A percentile compares a stretch with the other conserved stretches of the same genome.
These are phyloP conservation scores for Eueremaeus valkanovi DNA, from an alignment of 2,888 invertebrate genomes.

Conservation along the genomic window DNA sequence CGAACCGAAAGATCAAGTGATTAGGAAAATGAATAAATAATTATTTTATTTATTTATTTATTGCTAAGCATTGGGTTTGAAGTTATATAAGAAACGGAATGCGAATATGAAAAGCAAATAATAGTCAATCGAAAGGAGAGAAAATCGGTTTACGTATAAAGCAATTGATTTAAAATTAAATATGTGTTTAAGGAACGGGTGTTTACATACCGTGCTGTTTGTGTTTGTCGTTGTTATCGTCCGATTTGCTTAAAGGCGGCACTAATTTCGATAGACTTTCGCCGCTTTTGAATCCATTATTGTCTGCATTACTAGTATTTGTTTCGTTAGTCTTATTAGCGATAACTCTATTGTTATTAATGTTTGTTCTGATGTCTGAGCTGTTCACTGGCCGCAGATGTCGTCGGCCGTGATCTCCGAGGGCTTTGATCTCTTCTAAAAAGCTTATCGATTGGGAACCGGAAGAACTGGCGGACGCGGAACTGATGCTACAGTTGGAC, in stretches of 20 bases:
- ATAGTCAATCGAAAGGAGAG: too few species aligned
- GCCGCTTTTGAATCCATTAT: background rate
- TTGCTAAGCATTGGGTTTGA: too few species aligned
- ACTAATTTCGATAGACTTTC: constrained; percentile 5
- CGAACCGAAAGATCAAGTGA: too few species aligned
- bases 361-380: background rate
- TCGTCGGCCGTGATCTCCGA: constrained; percentile 28
- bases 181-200: background rate
- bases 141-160: too few species aligned
- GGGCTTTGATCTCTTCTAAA: constrained; percentile 36
- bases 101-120: too few species aligned
- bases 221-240: constrained; percentile 42
- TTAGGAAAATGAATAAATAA: too few species aligned
- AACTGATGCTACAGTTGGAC: background rate
- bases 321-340: background rate
- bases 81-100: too few species aligned
- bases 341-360: background rate
- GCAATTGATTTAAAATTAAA: too few species aligned
- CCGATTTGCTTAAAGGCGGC: background rate
- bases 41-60: too few species aligned
- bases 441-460: constrained; percentile 17
- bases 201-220: constrained; percentile 46
- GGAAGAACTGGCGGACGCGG: background rate
- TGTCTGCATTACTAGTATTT: background rate
- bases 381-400: constrained; percentile 33